These are phyloP conservation scores for Aptenodytes forsteri DNA, from an alignment of 2,113 vertebrate species.

Conservation along the genomic window DNA sequence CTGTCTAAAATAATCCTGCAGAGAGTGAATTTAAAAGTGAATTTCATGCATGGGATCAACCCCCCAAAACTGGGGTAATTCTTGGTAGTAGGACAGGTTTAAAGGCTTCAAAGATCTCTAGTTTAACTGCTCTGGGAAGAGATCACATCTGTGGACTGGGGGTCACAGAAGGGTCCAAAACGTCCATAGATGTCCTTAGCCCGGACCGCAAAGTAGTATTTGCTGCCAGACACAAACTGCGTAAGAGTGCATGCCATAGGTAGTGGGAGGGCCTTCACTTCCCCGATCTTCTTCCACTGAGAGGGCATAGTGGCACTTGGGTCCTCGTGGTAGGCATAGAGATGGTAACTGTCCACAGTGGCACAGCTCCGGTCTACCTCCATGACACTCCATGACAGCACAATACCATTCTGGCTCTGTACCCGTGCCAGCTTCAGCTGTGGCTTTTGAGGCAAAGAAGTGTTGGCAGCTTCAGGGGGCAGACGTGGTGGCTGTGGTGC, in stretches of 20 bases:
- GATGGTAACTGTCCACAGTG: conserved; percentile 94
- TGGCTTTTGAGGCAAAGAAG: conserved; percentile 83
- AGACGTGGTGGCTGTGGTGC: conserved; percentile 81
- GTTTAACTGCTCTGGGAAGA: conserved; percentile 83
- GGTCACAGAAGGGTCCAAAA: conserved; percentile 95
- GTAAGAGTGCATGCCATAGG: conserved; percentile 99
- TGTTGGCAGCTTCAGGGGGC: conserved; percentile 89
- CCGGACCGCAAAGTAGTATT: conserved; percentile 96
- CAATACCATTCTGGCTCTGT: conserved; percentile 95
- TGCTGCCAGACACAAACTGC: conserved; percentile 96
- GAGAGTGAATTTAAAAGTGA: conserved; percentile 69
- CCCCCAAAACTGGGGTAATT: conserved; percentile 60
- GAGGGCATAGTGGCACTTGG: conserved; percentile 79
- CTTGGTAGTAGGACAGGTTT: conserved; percentile 33
- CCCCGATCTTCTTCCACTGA: conserved; percentile 98
- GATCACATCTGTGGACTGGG: conserved; percentile 96
- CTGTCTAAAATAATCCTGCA: conserved; percentile 71
- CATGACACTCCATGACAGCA: conserved; percentile 94
- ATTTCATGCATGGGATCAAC: conserved; percentile 77
- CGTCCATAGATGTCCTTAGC: conserved; percentile 96
- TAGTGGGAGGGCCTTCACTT: conserved; percentile 93
- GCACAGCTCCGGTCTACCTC: conserved; percentile 93
- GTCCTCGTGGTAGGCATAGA: conserved; percentile 90
- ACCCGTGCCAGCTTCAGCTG: conserved; percentile 86
- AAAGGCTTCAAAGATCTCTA: conserved; percentile 50